phyloP scores from a whole-genome alignment of 2,797 vertebrate species.

The Leptodactylus fallax region DNA sequence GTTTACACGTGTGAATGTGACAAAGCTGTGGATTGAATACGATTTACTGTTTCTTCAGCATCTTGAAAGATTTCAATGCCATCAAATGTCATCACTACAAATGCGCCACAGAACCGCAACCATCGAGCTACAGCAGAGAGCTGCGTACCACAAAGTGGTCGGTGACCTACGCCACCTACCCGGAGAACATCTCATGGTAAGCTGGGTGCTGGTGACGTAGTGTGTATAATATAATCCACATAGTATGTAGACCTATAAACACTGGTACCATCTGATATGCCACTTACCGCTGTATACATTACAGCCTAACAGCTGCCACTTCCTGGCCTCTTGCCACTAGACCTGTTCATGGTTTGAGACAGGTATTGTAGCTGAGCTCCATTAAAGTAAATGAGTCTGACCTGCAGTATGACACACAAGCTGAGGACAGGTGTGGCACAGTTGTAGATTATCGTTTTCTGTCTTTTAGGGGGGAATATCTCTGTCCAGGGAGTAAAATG shows the following conservation, averaged over 20 bases:
- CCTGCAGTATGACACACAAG: background rate
- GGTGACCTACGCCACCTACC: slow-evolving; percentile 85
- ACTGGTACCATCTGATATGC: no score
- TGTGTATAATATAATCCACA: no score
- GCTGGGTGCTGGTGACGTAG: background rate
- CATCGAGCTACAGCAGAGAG: slow-evolving; percentile 77
- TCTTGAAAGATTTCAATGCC: slow-evolving; percentile 94
- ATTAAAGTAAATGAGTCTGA: no score
- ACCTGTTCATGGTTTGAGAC: no score
- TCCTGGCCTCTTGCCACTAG: no score
- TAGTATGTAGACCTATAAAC: no score
- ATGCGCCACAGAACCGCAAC: slow-evolving; percentile 81
- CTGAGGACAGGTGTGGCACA: background rate
- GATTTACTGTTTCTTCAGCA: slow-evolving; percentile 73
- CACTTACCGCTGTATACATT: no score
- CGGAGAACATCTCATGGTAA: slow-evolving; percentile 92
- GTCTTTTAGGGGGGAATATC: slow-evolving; percentile 87
- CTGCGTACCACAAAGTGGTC: slow-evolving; percentile 82
- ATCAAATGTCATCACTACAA: slow-evolving; percentile 82
- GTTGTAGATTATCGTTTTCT: background rate
- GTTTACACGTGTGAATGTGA: background rate
- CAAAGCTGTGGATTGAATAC: background rate
- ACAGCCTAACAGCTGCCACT: no score
- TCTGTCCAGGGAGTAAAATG: slow-evolving; percentile 82
- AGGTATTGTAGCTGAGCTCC: no score